Base-by-base conservation (phyloP, 1,140 invertebrate species). In the Colletes latitarsis region DNA sequence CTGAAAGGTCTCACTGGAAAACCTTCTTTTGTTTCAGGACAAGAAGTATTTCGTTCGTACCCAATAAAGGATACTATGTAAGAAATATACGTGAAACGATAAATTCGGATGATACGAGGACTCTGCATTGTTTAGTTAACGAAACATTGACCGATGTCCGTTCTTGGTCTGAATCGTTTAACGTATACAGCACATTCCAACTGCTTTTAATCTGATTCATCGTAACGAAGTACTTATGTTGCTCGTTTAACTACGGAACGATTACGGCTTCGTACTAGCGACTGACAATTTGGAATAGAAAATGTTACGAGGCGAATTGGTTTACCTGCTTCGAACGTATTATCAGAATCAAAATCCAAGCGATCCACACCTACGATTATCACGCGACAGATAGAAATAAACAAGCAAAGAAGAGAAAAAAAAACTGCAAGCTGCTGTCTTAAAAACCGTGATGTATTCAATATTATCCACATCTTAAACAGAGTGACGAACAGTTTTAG, bases 21-120 rank as follows among this genome's bases (percentile, higher is more conserved):
- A 81, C 30, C 43, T 82, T 82, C 77, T 89, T 90, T 21, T 91
- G 91, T 92, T 92, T 52, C 89, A 92, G 91, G 89, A 90, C 62
- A 86, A 83, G 76, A 91, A 90, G 66, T 85, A 86, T 67, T 83
- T 86, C 43, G 85, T 89, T 77, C 86, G 89, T 39, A 84, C 88
- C 49, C 89, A 90, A 67, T 89, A 90, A 78, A 82, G 60, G 69
- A 81, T 73, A 83, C 72, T 41, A 82, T 72, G 68, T 62, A 67
- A 77, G 57, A 82, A 60, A 69, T 58, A 69, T 72, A 69, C 62
- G 79, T 71, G 82, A 78, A 82, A 77, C 63, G 74, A 82, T 74
- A 21, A 46, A 17, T 12, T 46, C 30, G 63, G 72, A 67, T 30
- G 63, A 60, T 60, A 73, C 53, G 64, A 73, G 82, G 89, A 78